A percentile compares a stretch with the other conserved stretches of the same genome.
These are phyloP conservation scores for Dryocosmus kuriphilus DNA, from an alignment of 2,888 invertebrate genomes.

Conservation along the genomic window DNA sequence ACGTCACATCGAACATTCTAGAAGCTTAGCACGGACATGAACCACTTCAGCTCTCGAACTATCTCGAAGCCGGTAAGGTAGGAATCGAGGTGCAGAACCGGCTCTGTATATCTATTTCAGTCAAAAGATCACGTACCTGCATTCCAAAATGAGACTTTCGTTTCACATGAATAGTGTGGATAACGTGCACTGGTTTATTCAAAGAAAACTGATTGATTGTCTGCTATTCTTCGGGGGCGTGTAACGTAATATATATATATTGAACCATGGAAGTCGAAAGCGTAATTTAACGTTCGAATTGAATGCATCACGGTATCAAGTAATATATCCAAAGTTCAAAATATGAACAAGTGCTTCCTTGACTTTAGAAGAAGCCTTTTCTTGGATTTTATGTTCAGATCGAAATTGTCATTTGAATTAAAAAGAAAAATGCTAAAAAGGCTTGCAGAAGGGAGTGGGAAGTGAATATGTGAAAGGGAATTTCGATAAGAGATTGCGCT, in stretches of 20 bases:
- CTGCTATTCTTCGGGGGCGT: background rate
- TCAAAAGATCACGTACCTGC: background rate
- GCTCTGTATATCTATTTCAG: background rate
- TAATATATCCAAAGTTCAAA: background rate
- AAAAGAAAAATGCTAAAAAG: background rate
- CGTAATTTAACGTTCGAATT: background rate
- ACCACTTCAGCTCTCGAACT: too few species aligned
- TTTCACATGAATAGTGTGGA: background rate
- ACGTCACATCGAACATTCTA: too few species aligned
- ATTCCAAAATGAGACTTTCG: background rate
- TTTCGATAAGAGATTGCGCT: conserved; percentile 4
- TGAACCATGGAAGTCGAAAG: background rate
- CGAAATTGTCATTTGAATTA: background rate
- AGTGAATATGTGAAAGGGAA: background rate
- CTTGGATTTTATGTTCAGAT: background rate
- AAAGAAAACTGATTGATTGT: background rate
- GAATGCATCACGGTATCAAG: background rate
- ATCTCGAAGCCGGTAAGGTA: too few species aligned
- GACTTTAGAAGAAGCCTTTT: background rate
- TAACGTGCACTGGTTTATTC: background rate
- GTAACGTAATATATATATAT: conserved; percentile 4
- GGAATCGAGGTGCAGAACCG: too few species aligned
- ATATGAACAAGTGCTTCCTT: background rate
- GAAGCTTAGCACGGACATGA: too few species aligned
- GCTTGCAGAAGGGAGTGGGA: background rate